Base-by-base conservation (phyloP, 2,888 invertebrate genomes). In the Orchesella flavescens region DNA sequence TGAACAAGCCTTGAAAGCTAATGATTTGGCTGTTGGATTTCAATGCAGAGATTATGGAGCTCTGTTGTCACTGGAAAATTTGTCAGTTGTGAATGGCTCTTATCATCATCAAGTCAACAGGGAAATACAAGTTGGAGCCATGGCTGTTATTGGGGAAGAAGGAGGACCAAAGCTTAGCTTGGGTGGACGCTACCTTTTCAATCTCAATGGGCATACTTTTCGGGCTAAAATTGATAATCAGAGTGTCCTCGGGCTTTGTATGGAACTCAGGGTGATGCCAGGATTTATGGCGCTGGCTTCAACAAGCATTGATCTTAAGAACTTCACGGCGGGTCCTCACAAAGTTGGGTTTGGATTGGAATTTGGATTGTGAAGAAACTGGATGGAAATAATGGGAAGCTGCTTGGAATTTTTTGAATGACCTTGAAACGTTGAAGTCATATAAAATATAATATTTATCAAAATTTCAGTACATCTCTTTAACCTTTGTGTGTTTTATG, bases 281-380 rank as follows among this genome's bases (percentile, higher is more conserved):
- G 84, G 84, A 23, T 74, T 66, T 23, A 46, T 21, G 21, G 46
- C 65, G 0, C 63, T 49, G 24, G 59, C 71, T 1, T 68, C 80
- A 0, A 21, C 23, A n/a, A 66, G 57, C 5, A 75, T 80, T 17
- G 84, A 84, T 55, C 65, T 84, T 7, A 80, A 61, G 23, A 66
- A 63, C 23, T 79, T 84, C 19, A 34, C 69, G 0, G 79, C 74
- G 2, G 84, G 84, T 21, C 68, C 57, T 61, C 84, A 84, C 23
- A 75, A 84, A 65, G n/a, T 84, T 13, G 84, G 84, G 13, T 61
- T 84, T 71, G 76, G 65, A 15, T 19, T 84, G 55, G 76, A 79
- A 13, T 84, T 84, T 66, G 80, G 69, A 43, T 21, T 46, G 0
- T 21, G 17, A 55, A 17, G 5, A 59, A 59, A 59, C 10, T 59